A percentile compares a stretch with the other conserved stretches of the same genome.
These are phyloP conservation scores for Aviceda subcristata DNA, from an alignment of 2,113 vertebrate genomes.

Conservation along the genomic window DNA sequence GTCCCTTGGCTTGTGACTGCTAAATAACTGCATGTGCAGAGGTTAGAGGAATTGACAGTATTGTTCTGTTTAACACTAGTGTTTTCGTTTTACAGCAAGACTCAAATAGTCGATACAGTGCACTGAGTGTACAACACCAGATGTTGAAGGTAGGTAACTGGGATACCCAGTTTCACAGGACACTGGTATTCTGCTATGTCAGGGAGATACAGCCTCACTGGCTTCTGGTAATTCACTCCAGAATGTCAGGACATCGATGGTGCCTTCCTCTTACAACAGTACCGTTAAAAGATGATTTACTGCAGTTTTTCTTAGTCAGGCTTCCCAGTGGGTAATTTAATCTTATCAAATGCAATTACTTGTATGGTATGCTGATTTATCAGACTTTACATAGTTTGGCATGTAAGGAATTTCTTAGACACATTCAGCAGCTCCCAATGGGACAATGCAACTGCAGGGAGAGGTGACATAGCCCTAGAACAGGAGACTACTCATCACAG, in stretches of 20 bases:
- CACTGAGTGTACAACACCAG: slow-evolving; percentile 92
- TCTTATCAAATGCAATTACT: neutral
- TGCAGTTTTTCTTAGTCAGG: neutral
- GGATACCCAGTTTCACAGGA: too few relatives aligned
- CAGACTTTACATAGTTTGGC: neutral
- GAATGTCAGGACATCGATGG: rapidly evolving
- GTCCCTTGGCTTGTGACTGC: neutral
- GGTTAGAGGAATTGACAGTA: neutral
- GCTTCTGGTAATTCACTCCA: neutral
- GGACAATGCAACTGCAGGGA: neutral
- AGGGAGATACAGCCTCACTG: rapidly evolving
- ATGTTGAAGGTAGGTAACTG: slow-evolving; percentile 88
- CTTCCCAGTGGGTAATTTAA: neutral
- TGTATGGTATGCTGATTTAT: neutral
- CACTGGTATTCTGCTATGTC: rapidly evolving
- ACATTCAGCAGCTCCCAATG: neutral
- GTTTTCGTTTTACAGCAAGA: slow-evolving; percentile 86
- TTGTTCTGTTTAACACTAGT: neutral
- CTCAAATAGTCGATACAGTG: slow-evolving; percentile 82
- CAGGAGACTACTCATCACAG: neutral
- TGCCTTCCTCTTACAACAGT: neutral
- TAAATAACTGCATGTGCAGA: neutral
- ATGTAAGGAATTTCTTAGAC: neutral
- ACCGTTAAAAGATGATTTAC: neutral
- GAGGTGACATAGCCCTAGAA: neutral